Percentiles rank a stretch among this genome's conserved stretches.
phyloP scores from a whole-genome alignment of 2,113 vertebrate species.

The Plestiodon gilberti region DNA sequence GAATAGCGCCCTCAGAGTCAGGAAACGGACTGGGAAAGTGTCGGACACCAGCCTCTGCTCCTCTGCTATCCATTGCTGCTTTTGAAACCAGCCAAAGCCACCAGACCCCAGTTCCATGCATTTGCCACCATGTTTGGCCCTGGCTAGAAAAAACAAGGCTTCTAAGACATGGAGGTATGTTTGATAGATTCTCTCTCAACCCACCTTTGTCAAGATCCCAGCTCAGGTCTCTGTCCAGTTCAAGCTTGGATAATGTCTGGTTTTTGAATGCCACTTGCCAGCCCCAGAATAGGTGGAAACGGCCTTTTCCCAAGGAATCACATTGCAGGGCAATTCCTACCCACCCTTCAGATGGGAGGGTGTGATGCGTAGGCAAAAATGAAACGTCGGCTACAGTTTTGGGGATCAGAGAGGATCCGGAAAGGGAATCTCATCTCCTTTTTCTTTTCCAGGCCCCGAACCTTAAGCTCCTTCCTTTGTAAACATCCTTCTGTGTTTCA shows the following conservation, averaged over 20 bases:
- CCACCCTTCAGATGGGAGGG: too few relatives aligned
- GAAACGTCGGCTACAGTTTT: neutral
- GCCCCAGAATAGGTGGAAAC: too few relatives aligned
- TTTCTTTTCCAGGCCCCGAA: neutral
- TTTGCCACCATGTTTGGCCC: neutral
- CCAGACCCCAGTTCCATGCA: neutral
- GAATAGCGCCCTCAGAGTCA: neutral
- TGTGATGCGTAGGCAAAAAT: neutral
- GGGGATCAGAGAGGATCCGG: neutral
- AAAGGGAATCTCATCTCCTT: neutral
- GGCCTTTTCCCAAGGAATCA: neutral
- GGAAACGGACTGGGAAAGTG: neutral
- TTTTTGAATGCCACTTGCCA: too few relatives aligned
- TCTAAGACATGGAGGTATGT: neutral
- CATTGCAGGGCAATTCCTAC: neutral
- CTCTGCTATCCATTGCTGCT: neutral
- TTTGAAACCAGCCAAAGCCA: neutral
- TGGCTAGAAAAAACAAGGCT: neutral
- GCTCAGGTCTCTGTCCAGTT: neutral
- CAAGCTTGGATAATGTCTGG: neutral
- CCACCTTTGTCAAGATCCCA: neutral
- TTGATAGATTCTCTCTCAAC: neutral
- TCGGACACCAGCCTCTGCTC: too few relatives aligned
- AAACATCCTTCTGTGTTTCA: neutral
- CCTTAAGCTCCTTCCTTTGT: neutral